phyloP scores from a whole-genome alignment of 2,797 vertebrate species.

The Anableps anableps region DNA sequence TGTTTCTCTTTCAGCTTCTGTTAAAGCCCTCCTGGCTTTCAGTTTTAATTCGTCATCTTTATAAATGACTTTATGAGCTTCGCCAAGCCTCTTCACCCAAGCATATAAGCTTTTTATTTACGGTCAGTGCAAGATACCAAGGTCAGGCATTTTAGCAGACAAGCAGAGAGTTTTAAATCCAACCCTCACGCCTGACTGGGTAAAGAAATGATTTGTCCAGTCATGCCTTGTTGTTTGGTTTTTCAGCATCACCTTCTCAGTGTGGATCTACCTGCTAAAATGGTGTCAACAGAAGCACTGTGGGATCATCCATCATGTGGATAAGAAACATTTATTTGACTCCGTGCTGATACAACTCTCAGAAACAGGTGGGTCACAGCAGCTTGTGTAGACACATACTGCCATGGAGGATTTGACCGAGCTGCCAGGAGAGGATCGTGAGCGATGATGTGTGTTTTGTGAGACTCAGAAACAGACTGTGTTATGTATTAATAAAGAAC shows the following conservation, averaged over 20 bases:
- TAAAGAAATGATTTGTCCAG: conserved; percentile 48
- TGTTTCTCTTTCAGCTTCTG: conserved; percentile 42
- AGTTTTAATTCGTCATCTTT: conserved; percentile 58
- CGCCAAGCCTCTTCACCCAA: conserved; percentile 56
- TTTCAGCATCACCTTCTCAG: conserved; percentile 86
- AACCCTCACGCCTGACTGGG: conserved; percentile 26
- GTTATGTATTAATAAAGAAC: conserved; percentile 66
- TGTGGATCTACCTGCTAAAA: conserved; percentile 92
- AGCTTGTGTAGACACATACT: conserved; percentile 37
- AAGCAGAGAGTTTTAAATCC: conserved; percentile 38
- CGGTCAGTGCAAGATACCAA: conserved; percentile 42
- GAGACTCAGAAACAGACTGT: conserved; percentile 40
- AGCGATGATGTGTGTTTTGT: conserved; percentile 55
- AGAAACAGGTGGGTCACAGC: conserved; percentile 83
- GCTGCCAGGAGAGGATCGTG: conserved; percentile 44
- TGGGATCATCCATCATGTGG: conserved; percentile 89
- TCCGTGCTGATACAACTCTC: conserved; percentile 88
- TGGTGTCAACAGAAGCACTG: conserved; percentile 83
- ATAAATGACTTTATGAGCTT: conserved; percentile 56
- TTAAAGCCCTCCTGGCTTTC: conserved; percentile 43
- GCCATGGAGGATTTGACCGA: conserved; percentile 26
- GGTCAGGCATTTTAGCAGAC: conserved; percentile 55
- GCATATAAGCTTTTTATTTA: conserved; percentile 64
- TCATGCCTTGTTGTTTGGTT: conserved; percentile 29
- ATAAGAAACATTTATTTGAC: conserved; percentile 78